Evolutionary conservation across 1,140 invertebrate species (phyloP).

Genomic region (Drosophila pseudoananassae): DNA sequence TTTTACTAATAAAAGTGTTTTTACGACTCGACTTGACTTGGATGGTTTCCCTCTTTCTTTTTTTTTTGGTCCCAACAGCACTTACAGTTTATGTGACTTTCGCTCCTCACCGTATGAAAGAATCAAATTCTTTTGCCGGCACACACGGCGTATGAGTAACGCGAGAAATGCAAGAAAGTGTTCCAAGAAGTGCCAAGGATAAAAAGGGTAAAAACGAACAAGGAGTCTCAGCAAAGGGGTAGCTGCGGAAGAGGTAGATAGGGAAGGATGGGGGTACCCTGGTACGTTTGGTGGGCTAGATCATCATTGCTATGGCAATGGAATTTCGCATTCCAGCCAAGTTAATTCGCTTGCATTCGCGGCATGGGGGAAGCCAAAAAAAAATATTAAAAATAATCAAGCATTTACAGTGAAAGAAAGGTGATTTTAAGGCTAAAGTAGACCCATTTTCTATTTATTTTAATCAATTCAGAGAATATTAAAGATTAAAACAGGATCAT

Average conservation of each 20-base stretch:
- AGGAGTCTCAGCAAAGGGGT: no score
- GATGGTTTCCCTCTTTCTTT: background rate
- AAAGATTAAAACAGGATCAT: no score
- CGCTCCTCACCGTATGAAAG: constrained; percentile 19
- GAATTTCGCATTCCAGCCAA: constrained; percentile 36
- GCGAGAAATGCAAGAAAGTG: constrained; percentile 25
- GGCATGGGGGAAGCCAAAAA: constrained; percentile 7
- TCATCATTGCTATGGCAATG: constrained; percentile 22
- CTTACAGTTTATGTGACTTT: constrained; percentile 54
- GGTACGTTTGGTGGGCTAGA: constrained; percentile 1
- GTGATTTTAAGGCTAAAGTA: no score
- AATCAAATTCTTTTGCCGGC: constrained; percentile 40
- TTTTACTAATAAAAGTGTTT: constrained; percentile 73
- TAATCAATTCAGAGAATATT: no score
- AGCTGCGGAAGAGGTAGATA: background rate
- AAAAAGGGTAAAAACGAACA: background rate
- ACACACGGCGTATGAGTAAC: constrained; percentile 48
- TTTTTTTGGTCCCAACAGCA: constrained; percentile 22
- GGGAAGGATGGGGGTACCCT: background rate
- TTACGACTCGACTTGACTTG: constrained; percentile 59
- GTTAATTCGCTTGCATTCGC: constrained; percentile 35
- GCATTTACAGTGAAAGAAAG: background rate
- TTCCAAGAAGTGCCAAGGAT: constrained; percentile 1
- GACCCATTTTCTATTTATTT: no score
- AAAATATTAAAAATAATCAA: background rate